Base-by-base conservation (phyloP, 2,113 vertebrate genomes). In the Ibidorhyncha struthersii region DNA sequence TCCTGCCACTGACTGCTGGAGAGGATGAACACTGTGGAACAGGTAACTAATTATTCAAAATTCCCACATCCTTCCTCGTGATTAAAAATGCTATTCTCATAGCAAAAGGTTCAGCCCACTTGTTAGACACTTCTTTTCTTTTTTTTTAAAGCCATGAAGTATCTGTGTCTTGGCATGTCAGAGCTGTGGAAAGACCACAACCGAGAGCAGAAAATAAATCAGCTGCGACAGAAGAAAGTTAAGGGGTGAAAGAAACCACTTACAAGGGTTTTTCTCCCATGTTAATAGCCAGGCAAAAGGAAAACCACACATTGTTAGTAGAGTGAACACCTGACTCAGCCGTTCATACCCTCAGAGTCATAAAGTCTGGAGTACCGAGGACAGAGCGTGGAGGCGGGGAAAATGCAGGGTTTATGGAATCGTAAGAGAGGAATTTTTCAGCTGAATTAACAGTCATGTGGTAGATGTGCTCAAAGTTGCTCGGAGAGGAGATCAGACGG, bases 391-490 rank as follows among this genome's bases (percentile, higher is more conserved):
- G 98, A 98, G 98, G 96, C 80, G 95, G 98, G 98, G 98, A 97
- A 96, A 97, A 98, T 95, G 98, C 98, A 90, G 98, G 98, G 96
- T 96, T 97, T 98, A 98, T 97, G 97, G 98, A 98, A 96, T 99
- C 98, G 50, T 98, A 98, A 98, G 97, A 99, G 96, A 99, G 98
- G 98, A 98, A 98, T 94, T 98, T 98, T 98, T 98, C 98, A 47
- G 99, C 99, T 97, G 98, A 99, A 97, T 98, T 98, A 98, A 98
- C 98, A 96, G 99, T 99, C 99, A 99, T 99, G 97, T 99, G 99
- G 99, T 99, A 99, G 98, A 99, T 98, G 98, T 99, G 99, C 97
- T 99, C 98, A 97, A 99, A 99, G 98, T 98, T 98, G 98, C 98
- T 98, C 91, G 98, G 98, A 97, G 98, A 98, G 97, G 98, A 99